Percentiles rank a stretch among this genome's conserved stretches.
phyloP scores from a whole-genome alignment of 1,140 invertebrate genomes.

The Apis cerana region DNA sequence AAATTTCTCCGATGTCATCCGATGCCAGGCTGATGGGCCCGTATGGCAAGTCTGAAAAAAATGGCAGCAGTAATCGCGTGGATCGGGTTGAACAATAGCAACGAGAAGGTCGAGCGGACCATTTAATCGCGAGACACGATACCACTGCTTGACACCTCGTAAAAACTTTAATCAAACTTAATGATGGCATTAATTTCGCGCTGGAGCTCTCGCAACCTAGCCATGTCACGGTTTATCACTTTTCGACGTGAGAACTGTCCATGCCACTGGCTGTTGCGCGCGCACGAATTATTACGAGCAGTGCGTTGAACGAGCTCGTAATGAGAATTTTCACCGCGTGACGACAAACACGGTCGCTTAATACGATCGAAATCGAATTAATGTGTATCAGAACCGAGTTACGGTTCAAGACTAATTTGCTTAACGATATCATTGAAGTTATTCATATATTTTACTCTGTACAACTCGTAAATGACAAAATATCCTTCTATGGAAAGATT shows the following conservation, averaged over 20 bases:
- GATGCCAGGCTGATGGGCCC: neutral
- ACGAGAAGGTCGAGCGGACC: conserved; percentile 28
- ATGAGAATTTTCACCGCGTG: conserved; percentile 51
- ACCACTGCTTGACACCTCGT: conserved; percentile 66
- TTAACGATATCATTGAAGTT: neutral
- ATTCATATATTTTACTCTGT: too few relatives aligned
- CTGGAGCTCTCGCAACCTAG: conserved; percentile 19
- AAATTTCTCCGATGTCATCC: neutral
- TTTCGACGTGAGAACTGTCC: conserved; percentile 47
- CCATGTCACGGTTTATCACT: conserved; percentile 38
- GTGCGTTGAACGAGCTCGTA: conserved; percentile 1
- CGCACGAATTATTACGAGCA: conserved; percentile 53
- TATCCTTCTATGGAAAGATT: neutral
- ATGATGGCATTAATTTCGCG: conserved; percentile 57
- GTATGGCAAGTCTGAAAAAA: neutral
- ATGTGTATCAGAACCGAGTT: neutral
- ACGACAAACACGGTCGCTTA: conserved; percentile 26
- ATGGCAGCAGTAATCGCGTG: conserved; percentile 1
- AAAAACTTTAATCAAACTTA: conserved; percentile 72
- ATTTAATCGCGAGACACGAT: conserved; percentile 64
- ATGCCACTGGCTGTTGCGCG: neutral
- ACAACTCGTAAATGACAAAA: neutral
- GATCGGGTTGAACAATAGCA: conserved; percentile 32
- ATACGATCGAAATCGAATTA: conserved; percentile 15
- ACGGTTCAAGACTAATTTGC: neutral